Evolutionary conservation across 2,888 invertebrate genomes (phyloP).

Genomic region (Tipula unca): DNA sequence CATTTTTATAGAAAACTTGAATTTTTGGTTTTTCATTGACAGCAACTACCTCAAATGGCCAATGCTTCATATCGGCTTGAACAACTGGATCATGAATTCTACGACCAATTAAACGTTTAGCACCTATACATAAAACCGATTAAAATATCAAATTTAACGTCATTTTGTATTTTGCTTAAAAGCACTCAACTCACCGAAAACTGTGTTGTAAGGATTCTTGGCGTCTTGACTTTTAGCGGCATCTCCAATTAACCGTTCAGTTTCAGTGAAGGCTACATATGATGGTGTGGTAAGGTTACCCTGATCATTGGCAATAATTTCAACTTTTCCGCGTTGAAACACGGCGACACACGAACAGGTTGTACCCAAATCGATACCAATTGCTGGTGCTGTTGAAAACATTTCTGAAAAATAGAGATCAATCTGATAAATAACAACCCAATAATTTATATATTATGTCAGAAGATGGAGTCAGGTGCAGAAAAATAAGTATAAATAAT

Average conservation of each 20-base stretch:
- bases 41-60: slow-evolving; percentile 83
- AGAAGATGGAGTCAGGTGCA: too few species aligned
- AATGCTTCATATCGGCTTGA: slow-evolving; percentile 88
- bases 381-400: slow-evolving; percentile 60
- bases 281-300: slow-evolving; percentile 80
- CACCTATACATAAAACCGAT: slow-evolving; percentile 58
- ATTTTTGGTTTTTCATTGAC: slow-evolving; percentile 75
- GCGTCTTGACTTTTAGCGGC: slow-evolving; percentile 78
- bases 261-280: slow-evolving; percentile 73
- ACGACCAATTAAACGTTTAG: slow-evolving; percentile 88
- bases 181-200: slow-evolving; percentile 51
- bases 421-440: too few species aligned
- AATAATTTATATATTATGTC: too few species aligned
- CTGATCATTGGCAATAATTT: slow-evolving; percentile 85
- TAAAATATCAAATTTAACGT: background rate
- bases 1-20: slow-evolving; percentile 79
- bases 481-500: too few species aligned
- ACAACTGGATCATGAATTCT: slow-evolving; percentile 83
- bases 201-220: slow-evolving; percentile 83
- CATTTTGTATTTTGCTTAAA: slow-evolving; percentile 33
- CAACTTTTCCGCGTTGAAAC: slow-evolving; percentile 85
- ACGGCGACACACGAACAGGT: slow-evolving; percentile 93
- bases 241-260: slow-evolving; percentile 74
- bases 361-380: slow-evolving; percentile 94
- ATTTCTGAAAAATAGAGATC: slow-evolving; percentile 31